Conservation (phyloP, 2,888 invertebrate species). For the Pollenia amentaria region DNA sequence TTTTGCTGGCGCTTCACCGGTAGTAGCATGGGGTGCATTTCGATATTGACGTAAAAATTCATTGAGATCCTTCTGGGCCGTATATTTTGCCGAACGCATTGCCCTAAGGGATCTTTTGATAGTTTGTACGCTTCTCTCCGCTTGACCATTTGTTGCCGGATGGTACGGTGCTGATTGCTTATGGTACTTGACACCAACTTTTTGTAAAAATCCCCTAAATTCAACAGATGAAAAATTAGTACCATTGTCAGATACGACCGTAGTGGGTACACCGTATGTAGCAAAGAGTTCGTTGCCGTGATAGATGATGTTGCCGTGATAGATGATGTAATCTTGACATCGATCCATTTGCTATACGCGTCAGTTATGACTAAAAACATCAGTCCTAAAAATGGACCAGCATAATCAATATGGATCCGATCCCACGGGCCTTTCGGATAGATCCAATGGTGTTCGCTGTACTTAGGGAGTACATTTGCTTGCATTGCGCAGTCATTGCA, state of each 20-base stretch:
- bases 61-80: slow-evolving; percentile 6
- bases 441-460: slow-evolving; percentile 54
- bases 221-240: slow-evolving; percentile 68
- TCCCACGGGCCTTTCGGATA: slow-evolving; percentile 59
- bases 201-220: slow-evolving; percentile 32
- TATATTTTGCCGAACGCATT: not conserved
- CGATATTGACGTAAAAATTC: slow-evolving; percentile 55
- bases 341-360: slow-evolving; percentile 75
- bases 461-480: slow-evolving; percentile 27
- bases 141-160: slow-evolving; percentile 41
- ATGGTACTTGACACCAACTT: slow-evolving; percentile 15
- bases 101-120: slow-evolving; percentile 20
- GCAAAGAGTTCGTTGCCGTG: slow-evolving; percentile 74
- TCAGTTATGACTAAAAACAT: slow-evolving; percentile 79
- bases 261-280: slow-evolving; percentile 75
- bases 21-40: slow-evolving; percentile 57
- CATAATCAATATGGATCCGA: slow-evolving; percentile 79
- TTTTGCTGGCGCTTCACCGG: slow-evolving; percentile 56
- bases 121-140: slow-evolving; percentile 48
- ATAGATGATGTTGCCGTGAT: slow-evolving; percentile 57
- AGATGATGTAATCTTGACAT: slow-evolving; percentile 46
- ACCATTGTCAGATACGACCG: slow-evolving; percentile 76
- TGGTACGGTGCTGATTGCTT: slow-evolving; percentile 29
- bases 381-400: slow-evolving; percentile 80
- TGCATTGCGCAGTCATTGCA: slow-evolving; percentile 46